Base-by-base conservation (phyloP, 2,113 vertebrate species). In the Aptenodytes patagonicus region DNA sequence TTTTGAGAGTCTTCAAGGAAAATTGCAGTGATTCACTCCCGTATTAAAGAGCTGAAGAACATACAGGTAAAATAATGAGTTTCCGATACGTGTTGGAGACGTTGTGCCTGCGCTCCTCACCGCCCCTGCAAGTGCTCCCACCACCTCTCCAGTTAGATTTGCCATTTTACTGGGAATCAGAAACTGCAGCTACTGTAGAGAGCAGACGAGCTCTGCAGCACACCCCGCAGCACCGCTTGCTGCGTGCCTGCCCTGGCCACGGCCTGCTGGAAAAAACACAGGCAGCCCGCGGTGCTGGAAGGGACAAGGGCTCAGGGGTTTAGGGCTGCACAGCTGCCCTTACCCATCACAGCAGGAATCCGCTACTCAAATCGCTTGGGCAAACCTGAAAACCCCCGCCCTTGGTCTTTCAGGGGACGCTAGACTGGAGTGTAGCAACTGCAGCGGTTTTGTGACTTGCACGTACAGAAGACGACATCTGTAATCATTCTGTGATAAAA, bases 371-470 rank as follows among this genome's bases (percentile, higher is more conserved):
- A 29, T 4, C 14, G 2, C 22, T 5, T 3, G 11, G 70, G 44
- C 11, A 28, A 8, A 14, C 1, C 8, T 2, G n/a, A 4, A 19
- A 40, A 26, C 31, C 57, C 66, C 73, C 25, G 44, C 75, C 32
- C 44, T 13, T 2, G 8, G 36, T 10, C 44, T 29, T 29, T 16
- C 36, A 3, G 1, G 5, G 78, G 34, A 46, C 21, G 4, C 25
- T 1, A 11, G 32, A 1, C 0, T 1, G 29, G 73, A 34, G 24
- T 6, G 34, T 6, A 58, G 71, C 13, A 24, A 17, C 32, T 1
- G 31, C 86, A 21, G 80, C 0, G 1, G 10, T 17, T 72, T 19
- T 22, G 51, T 9, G 34, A 34, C 44, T 34, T 24, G 49, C 36
- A 25, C 2, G 0, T 8, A 25, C 17, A 42, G 40, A 40, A 77